Evolutionary conservation across 2,888 invertebrate species (phyloP), one percentile per base, ranked within the genome.

Genomic region (Tricholauxania praeusta): DNA sequence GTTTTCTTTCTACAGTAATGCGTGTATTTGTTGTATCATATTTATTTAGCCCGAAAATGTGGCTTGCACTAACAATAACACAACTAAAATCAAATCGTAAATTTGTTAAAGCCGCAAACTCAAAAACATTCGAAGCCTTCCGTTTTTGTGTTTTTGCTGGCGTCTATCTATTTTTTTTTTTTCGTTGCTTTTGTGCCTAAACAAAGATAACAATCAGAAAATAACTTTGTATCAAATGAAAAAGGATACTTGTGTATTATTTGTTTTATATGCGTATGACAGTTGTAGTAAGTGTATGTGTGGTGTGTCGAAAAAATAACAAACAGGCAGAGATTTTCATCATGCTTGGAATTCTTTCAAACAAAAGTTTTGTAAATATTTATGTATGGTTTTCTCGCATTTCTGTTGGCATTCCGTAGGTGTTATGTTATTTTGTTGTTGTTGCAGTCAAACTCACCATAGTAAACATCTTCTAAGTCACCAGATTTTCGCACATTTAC

Each of bases 401-500:
- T 60, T 60, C 19, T 3, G 19, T 69, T 59, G n/a, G 55, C 39
- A 19, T 51, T 69, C 57, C 49, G 51, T 59, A 59, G 19, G 28
- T 28, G 32, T 59, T 28, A 6, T 39, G 32, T 59, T 52, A 22
- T 47, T 69, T 59, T 69, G 60, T 60, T 59, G 69, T 69, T 39
- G 39, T 39, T 39, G 39, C 39, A 8, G 6, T 39, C 39, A 39
- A 39, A 81, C 91, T 91, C 85, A 93, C 93, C 93, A 86, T 93
- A 93, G 87, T 93, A 93, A 77, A 93, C 93, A 85, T 93, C 93
- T 82, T 92, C 92, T 73, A 93, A 86, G 73, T 91, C 91, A 66
- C 90, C 90, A 82, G 90, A 91, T 81, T 91, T 91, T 84, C 92
- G 92, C 74, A 92, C 90, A 82, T 93, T 93, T 76, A 92, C 90